phyloP scores from a whole-genome alignment of 2,113 vertebrate species.

The Grus americana region DNA sequence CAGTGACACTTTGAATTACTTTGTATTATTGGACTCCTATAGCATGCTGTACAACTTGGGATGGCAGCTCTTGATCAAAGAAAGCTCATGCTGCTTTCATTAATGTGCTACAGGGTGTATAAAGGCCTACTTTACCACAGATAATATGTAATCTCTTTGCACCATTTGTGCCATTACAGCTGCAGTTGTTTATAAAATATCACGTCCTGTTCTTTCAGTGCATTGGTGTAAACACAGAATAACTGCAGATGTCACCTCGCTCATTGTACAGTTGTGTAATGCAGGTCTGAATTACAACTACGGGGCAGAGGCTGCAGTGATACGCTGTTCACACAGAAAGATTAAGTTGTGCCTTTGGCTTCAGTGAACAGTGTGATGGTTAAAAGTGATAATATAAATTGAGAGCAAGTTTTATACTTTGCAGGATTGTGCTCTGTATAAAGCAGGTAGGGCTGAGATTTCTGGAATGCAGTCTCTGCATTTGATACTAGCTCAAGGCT shows the following conservation, averaged over 20 bases:
- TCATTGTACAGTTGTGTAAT: neutral
- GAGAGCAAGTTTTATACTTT: neutral
- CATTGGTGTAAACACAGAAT: neutral
- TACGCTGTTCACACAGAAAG: neutral
- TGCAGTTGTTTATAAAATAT: neutral
- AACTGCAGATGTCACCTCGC: neutral
- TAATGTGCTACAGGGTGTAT: neutral
- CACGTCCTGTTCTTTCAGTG: neutral
- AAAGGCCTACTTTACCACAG: neutral
- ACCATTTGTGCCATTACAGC: neutral
- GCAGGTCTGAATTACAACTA: neutral
- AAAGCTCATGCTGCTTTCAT: neutral
- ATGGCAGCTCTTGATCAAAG: neutral
- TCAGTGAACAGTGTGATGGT: neutral
- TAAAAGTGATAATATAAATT: neutral
- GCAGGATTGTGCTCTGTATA: neutral
- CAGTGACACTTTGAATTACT: neutral
- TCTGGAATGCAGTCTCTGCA: neutral
- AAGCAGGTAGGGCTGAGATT: neutral
- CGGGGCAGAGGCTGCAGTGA: neutral
- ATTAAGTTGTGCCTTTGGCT: neutral
- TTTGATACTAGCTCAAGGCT: neutral
- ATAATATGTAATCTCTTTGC: neutral
- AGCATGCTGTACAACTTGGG: neutral
- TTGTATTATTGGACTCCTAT: neutral